Base-by-base conservation (phyloP, 2,113 vertebrate species). In the Clarias magur region DNA sequence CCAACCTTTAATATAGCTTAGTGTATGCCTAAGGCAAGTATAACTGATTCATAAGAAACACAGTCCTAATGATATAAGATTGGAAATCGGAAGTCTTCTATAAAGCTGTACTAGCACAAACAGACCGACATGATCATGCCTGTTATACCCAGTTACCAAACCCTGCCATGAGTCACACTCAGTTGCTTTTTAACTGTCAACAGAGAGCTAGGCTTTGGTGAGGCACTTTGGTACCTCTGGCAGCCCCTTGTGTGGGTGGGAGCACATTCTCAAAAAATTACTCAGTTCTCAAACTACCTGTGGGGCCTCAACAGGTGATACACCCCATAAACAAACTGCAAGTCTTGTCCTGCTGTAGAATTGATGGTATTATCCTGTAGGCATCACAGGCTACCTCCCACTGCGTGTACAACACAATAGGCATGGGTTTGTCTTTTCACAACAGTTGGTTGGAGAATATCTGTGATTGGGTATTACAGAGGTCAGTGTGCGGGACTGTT, bases 251-350 rank as follows among this genome's bases (percentile, higher is more conserved):
- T 54, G 75, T 91, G 83, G 84, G 89, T 82, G 84, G 87, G 82
- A 87, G 72, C 80, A 80, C 89, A 87, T 90, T 89, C 84, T 89
- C 68, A 65, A 83, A 62, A 73, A 42, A 87, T 91, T 91, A 89
- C 89, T 91, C 90, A 91, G 68, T 75, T 85, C 62, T 86, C 76
- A 63, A 27, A 60, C 80, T 88, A 90, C 87, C 89, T 90, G 88
- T 88, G 86, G 85, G 82, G 70, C 84, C 88, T 65, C 63, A 85
- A 84, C 53, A 88, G 72, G 80, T 57, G 42, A 86, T 88, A 84
- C 68, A 84, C 76, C 65, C 70, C 68, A 85, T 72, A 83, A 84
- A 82, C 88, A 86, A 68, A 48, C 78, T 85, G 72, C 90, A 91
- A 84, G 90, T 86, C 86, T 59, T 83, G 86, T 90, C 90, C 88